These are phyloP conservation scores for Semicossyphus pulcher DNA, from an alignment of 2,113 vertebrate species.

Conservation along the genomic window DNA sequence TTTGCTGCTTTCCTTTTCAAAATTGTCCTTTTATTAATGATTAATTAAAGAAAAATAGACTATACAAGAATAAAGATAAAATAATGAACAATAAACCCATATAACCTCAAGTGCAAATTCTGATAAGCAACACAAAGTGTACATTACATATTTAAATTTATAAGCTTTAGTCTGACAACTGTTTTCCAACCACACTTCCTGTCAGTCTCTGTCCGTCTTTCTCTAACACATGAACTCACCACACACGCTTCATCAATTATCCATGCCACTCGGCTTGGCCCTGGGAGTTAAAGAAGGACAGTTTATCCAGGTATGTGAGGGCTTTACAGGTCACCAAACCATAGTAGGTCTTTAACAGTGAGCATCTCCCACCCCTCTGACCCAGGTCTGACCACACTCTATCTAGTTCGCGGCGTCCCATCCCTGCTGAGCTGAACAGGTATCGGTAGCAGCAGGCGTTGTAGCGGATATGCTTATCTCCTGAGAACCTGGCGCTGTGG, in stretches of 20 bases:
- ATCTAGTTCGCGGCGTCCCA: slow-evolving; percentile 77
- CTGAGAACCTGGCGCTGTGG: slow-evolving; percentile 91
- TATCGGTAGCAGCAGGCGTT: slow-evolving; percentile 93
- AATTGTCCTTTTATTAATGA: too few relatives aligned
- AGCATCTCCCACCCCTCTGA: slow-evolving; percentile 74
- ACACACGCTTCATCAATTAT: neutral
- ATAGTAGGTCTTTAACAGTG: slow-evolving; percentile 89
- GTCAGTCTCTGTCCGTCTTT: neutral
- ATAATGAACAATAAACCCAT: too few relatives aligned
- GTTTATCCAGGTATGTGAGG: slow-evolving; percentile 89
- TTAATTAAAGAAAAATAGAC: too few relatives aligned
- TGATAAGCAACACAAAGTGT: too few relatives aligned
- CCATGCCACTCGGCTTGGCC: neutral
- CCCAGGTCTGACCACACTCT: slow-evolving; percentile 87
- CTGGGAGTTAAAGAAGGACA: slow-evolving; percentile 77
- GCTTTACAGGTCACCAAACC: slow-evolving; percentile 90
- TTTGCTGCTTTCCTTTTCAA: too few relatives aligned
- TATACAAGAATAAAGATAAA: too few relatives aligned
- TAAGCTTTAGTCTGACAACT: too few relatives aligned
- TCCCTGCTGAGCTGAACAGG: slow-evolving; percentile 88
- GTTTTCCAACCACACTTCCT: neutral
- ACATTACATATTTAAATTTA: too few relatives aligned
- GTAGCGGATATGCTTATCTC: slow-evolving; percentile 87
- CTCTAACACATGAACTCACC: neutral
- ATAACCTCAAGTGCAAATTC: too few relatives aligned